These are phyloP conservation scores for Cataglyphis hispanica DNA, from an alignment of 1,140 invertebrate genomes.

Conservation along the genomic window DNA sequence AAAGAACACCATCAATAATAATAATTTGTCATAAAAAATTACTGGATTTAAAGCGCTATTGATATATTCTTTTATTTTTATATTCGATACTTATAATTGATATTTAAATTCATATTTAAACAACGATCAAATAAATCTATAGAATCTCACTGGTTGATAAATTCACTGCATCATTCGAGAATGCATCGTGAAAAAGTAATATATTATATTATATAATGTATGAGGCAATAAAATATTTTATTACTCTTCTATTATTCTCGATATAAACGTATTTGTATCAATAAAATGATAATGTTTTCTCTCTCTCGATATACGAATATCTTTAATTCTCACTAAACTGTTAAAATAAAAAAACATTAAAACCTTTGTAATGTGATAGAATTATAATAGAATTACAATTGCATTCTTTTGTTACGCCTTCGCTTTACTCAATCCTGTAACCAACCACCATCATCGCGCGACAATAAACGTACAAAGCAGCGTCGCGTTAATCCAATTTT, in stretches of 20 bases:
- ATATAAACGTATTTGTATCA: neutral
- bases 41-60: constrained; percentile 2
- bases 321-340: neutral
- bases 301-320: neutral
- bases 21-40: constrained; percentile 46
- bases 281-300: neutral
- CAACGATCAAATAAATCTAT: neutral
- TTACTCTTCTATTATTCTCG: neutral
- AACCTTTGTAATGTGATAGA: neutral
- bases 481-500: constrained; percentile 30
- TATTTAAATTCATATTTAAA: constrained; percentile 1
- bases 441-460: neutral
- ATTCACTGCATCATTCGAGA: neutral
- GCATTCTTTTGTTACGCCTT: neutral
- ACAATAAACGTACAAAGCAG: constrained; percentile 21
- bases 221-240: neutral
- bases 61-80: neutral
- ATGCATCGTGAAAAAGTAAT: neutral
- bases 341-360: neutral
- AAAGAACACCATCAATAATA: neutral
- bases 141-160: neutral
- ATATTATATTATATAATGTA: neutral
- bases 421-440: neutral
- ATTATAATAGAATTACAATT: constrained; percentile 4
- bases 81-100: neutral